Percentiles rank a stretch among this genome's conserved stretches.
Conservation (phyloP, 2,888 invertebrate species). For the Hemistola chrysoprasaria region DNA sequence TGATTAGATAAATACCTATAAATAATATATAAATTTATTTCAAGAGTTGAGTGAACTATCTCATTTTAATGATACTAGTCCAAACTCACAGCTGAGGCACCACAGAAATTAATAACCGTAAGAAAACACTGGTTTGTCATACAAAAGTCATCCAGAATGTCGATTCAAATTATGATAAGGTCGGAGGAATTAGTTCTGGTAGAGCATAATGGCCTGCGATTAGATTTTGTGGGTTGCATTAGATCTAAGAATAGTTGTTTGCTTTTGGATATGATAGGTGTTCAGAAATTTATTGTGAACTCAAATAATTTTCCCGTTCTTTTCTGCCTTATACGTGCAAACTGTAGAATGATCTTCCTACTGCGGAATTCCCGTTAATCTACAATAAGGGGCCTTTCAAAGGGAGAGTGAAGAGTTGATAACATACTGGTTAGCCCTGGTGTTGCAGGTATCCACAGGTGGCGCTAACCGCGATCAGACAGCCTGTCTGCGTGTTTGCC, state of each 20-base stretch:
- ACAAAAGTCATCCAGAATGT: slow-evolving; percentile 74
- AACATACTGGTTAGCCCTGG: too few species aligned
- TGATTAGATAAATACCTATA: too few species aligned
- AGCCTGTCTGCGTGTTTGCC: too few species aligned
- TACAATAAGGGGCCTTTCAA: too few species aligned
- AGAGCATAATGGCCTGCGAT: slow-evolving; percentile 72
- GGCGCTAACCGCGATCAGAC: too few species aligned
- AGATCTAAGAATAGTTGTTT: slow-evolving; percentile 28
- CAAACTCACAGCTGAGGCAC: slow-evolving; percentile 43
- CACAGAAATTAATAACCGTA: slow-evolving; percentile 77
- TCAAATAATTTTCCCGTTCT: neutral
- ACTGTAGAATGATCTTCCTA: too few species aligned
- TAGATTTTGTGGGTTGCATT: slow-evolving; percentile 49
- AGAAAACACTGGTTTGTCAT: slow-evolving; percentile 78
- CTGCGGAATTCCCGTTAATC: too few species aligned
- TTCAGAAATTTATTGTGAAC: too few species aligned
- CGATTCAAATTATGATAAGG: slow-evolving; percentile 81
- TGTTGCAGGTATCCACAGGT: too few species aligned
- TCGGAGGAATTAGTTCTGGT: slow-evolving; percentile 77
- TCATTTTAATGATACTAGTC: slow-evolving; percentile 52
- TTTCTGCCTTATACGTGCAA: too few species aligned
- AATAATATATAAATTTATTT: too few species aligned
- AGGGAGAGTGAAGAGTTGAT: too few species aligned
- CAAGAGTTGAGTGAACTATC: slow-evolving; percentile 53
- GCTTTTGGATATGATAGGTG: slow-evolving; percentile 48